phyloP scores from a whole-genome alignment of 1,140 invertebrate genomes.

The Chionoecetes opilio region DNA sequence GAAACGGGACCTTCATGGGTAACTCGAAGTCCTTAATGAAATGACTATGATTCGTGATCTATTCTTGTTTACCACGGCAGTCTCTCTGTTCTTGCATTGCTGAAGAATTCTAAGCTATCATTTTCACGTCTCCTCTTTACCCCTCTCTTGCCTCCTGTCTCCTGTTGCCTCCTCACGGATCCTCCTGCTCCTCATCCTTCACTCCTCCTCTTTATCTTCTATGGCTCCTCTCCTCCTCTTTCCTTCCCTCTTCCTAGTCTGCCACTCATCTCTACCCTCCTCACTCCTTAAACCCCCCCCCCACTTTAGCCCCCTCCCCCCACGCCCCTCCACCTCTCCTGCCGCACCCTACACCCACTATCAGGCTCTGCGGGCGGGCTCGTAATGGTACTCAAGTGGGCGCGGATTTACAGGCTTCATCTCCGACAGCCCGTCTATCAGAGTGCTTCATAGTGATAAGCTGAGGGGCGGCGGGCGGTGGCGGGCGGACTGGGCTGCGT shows the following conservation, averaged over 20 bases:
- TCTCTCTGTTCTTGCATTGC: too few species aligned
- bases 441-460: constrained; percentile 72
- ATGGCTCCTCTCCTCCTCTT: neutral
- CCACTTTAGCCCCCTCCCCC: neutral
- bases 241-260: neutral
- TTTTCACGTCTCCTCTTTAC: too few species aligned
- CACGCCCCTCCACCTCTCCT: neutral
- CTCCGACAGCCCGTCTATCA: constrained; percentile 75
- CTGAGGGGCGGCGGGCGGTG: constrained; percentile 19
- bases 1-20: too few species aligned
- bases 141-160: neutral
- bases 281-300: neutral
- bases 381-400: constrained; percentile 73
- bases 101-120: too few species aligned
- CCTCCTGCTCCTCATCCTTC: neutral
- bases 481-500: neutral
- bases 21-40: too few species aligned
- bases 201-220: neutral
- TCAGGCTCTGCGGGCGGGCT: constrained; percentile 58
- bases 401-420: constrained; percentile 71
- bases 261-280: neutral
- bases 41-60: too few species aligned
- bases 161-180: neutral
- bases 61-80: too few species aligned
- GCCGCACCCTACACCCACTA: neutral